Base-by-base conservation (phyloP, 1,140 invertebrate species). In the Carposina sasakii region DNA sequence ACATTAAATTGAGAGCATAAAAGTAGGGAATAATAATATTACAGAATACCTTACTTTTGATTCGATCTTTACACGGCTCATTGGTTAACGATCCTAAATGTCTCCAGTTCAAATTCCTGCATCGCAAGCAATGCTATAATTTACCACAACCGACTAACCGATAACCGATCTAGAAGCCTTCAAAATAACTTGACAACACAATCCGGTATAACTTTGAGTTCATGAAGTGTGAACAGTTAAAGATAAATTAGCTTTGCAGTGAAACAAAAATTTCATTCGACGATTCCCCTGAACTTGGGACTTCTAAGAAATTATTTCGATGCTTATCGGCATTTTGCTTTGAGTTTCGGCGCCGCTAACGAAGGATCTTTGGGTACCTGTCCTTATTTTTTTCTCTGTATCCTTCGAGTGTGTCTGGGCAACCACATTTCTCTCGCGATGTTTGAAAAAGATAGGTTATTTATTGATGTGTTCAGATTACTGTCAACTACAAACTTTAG, bases 251-350 rank as follows among this genome's bases (percentile, higher is more conserved):
- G 44, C 55, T 19, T 13, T 37, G 22, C 57, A 43, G 54, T 36
- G 67, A 55, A 60, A 68, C 65, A 59, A 71, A 67, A 60, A 74
- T 63, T 64, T 60, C 62, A 63, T 58, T 54, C 58, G 49, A 42
- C 54, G 60, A 46, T 52, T 50, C 48, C 56, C 57, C 55, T 41
- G 52, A 56, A 42, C 63, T 55, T 58, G 53, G 55, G 55, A 63
- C 55, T 82, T 82, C 78, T 70, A 52, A 71, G 78, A 82, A 78
- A 67, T 67, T 67, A 74, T 70, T n/a, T n/a, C 67, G 76, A 81
- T 77, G 43, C 10, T 60, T 74, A 78, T 81, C 77, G 48, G 46
- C 49, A 57, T 66, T 71, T 75, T 76, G 63, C 64, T 76, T 75
- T 72, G 59, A 59, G 63, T 52, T 56, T 61, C 66, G 60, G 66